Base-by-base conservation (phyloP, 2,797 vertebrate genomes). In the Acipenser transmontanus region DNA sequence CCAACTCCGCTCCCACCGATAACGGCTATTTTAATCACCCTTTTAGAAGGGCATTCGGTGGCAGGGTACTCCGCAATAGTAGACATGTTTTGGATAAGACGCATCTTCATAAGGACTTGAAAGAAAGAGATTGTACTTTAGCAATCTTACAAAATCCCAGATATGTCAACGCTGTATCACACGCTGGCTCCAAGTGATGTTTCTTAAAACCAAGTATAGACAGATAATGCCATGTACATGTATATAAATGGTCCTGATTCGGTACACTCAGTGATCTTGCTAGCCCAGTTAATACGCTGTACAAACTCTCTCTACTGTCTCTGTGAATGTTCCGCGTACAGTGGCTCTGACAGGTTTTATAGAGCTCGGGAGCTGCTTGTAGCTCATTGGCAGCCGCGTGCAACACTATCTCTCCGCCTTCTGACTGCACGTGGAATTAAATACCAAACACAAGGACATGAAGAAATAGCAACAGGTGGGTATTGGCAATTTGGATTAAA, bases 51-150 rank as follows among this genome's bases (percentile, higher is more conserved):
- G 74, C 69, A 72, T 0, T 91, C 85, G 0, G 81, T 49, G 0
- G 72, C 74, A 1, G 92, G 75, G 64, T 76, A 91, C 82, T 98
- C 96, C 63, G 89, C 87, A 61, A 98, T 97, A 66, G 93, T 96
- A 67, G 92, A 87, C 96, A 98, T 98, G 86, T 94, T 94, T 75
- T 93, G 94, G 70, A 94, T 93, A 48, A 98, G 89, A 75, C 95
- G 94, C 96, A 98, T 97, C 72, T 74, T 77, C 7, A 3, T 11
- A 6, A 64, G 62, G 34, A 34, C 34, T 34, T 34, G 34, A 3
- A 34, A 34, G 34, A 34, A 34, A 34, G 1, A 34, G 34, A 34
- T 34, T 34, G 4, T 34, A 34, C 34, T 34, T 34, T 34, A 34
- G 34, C 34, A 4, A 34, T 34, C 34, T 4, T 34, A 34, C 34